These are phyloP conservation scores for Camptogramma bilineatum DNA, from an alignment of 2,888 invertebrate species.

Conservation along the genomic window DNA sequence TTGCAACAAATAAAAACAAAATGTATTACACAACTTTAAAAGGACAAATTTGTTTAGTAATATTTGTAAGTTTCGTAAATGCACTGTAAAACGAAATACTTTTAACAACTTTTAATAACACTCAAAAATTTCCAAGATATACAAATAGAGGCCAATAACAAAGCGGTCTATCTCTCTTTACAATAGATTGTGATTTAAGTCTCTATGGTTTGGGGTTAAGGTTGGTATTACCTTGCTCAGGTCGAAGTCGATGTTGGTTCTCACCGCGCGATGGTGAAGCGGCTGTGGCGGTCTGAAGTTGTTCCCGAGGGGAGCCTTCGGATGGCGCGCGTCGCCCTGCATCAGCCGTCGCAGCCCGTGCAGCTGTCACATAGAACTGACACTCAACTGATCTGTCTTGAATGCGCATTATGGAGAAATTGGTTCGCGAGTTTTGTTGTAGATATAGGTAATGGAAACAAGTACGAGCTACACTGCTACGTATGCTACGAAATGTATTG, in stretches of 20 bases:
- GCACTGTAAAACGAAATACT: not conserved
- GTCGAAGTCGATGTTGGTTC: constrained; percentile 98
- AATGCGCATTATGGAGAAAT: constrained; percentile 3
- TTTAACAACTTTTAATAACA: constrained; percentile 13
- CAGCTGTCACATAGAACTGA: constrained; percentile 83
- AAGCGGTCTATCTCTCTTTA: not conserved
- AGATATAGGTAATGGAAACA: not conserved
- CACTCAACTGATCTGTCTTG: constrained; percentile 30
- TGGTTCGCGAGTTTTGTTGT: not conserved
- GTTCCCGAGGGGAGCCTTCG: constrained; percentile 96
- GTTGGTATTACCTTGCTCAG: constrained; percentile 87
- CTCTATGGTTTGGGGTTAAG: constrained; percentile 4
- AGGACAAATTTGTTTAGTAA: not conserved
- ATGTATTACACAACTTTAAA: not conserved
- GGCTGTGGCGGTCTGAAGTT: constrained; percentile 98
- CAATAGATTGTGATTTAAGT: not conserved
- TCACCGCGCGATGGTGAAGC: constrained; percentile 95
- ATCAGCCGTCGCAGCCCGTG: constrained; percentile 93
- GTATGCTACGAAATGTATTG: not conserved
- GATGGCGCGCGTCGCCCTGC: constrained; percentile 94
- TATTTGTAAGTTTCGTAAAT: not conserved
- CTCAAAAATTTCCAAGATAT: constrained; percentile 7
- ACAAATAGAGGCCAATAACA: not conserved
- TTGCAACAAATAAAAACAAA: constrained; percentile 1
- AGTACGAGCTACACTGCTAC: not conserved